These are phyloP conservation scores for Irena cyanogastra DNA, from an alignment of 2,113 vertebrate species.

Conservation along the genomic window DNA sequence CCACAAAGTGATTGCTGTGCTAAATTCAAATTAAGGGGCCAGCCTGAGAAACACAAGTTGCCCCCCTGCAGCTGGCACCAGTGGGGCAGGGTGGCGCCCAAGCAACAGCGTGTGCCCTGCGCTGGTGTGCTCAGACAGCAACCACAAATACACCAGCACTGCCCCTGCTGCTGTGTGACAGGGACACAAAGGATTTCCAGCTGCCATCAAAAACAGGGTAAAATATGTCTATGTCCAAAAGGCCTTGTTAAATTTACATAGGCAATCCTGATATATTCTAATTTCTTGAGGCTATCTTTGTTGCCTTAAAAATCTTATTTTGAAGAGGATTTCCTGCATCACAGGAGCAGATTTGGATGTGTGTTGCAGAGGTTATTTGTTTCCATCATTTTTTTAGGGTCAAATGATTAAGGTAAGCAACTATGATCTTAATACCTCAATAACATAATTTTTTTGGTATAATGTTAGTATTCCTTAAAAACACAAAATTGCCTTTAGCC, in stretches of 20 bases:
- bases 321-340: neutral
- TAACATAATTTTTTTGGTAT: neutral
- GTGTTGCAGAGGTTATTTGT: neutral
- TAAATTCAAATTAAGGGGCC: neutral
- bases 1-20: no score
- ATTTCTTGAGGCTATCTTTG: neutral
- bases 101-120: rapidly evolving
- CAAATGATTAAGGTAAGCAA: neutral
- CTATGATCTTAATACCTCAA: neutral
- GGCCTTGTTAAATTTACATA: neutral
- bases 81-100: neutral
- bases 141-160: neutral
- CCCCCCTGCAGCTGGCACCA: neutral
- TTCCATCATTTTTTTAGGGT: neutral
- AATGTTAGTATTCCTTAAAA: neutral
- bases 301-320: neutral
- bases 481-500: neutral
- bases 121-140: neutral
- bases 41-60: neutral
- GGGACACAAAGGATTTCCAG: neutral
- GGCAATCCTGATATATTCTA: neutral
- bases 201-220: neutral
- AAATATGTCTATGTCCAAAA: neutral
- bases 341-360: neutral
- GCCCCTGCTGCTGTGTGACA: neutral